Conservation (phyloP, 2,888 invertebrate species). For the Meteorus cinctellus region DNA sequence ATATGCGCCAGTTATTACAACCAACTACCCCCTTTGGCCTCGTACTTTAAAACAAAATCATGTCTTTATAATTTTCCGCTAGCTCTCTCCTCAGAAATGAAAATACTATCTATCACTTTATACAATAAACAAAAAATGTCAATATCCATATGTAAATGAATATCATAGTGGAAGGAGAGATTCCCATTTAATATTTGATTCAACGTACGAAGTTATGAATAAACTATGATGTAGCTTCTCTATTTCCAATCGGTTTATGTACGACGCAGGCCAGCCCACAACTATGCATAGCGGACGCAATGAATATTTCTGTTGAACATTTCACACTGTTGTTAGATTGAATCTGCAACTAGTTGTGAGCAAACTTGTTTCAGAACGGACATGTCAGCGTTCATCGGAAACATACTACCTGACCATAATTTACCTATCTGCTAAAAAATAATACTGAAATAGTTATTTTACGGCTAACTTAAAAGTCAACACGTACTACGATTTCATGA, state of each 20-base stretch:
- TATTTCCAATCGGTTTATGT: slow-evolving; percentile 12
- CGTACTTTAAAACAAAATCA: slow-evolving; percentile 49
- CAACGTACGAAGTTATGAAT: not conserved
- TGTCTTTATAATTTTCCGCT: slow-evolving; percentile 53
- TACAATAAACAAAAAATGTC: slow-evolving; percentile 12
- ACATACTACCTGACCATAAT: slow-evolving; percentile 22
- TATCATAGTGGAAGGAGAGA: not conserved
- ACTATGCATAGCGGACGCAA: not conserved
- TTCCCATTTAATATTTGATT: slow-evolving; percentile 1
- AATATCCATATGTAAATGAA: not conserved
- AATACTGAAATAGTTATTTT: not conserved
- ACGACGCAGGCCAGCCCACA: not conserved
- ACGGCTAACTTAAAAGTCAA: not conserved
- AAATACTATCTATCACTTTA: not conserved
- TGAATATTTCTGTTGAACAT: slow-evolving; percentile 23
- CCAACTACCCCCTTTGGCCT: slow-evolving; percentile 48
- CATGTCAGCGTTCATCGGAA: not conserved
- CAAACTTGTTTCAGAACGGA: slow-evolving; percentile 20
- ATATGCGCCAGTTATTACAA: slow-evolving; percentile 65
- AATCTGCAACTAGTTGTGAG: slow-evolving; percentile 20
- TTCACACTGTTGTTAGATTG: slow-evolving; percentile 12
- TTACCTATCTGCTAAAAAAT: not conserved
- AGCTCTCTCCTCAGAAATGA: not conserved
- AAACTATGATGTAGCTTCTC: slow-evolving; percentile 16
- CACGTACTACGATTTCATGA: not conserved